phyloP scores from a whole-genome alignment of 2,888 invertebrate species.

The Cyrtodaria siliqua region DNA sequence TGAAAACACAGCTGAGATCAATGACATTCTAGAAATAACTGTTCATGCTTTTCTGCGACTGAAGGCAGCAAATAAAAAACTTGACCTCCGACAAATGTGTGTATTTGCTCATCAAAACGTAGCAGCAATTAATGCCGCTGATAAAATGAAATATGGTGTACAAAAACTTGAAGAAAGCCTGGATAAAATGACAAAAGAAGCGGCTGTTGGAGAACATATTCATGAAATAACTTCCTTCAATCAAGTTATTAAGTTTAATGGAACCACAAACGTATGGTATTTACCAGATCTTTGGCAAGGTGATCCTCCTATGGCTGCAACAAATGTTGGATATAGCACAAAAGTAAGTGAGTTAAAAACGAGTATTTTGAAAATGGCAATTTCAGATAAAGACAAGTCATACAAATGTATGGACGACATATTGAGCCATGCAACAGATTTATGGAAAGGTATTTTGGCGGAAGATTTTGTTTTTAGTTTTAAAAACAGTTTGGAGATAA shows the following conservation, averaged over 20 bases:
- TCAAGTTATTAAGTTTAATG: no score
- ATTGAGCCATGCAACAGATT: background rate
- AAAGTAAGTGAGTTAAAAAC: constrained; percentile 3
- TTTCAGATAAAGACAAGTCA: background rate
- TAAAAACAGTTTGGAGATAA: constrained; percentile 36
- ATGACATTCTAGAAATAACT: background rate
- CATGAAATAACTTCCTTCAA: no score
- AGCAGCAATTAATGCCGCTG: background rate
- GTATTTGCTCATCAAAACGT: no score
- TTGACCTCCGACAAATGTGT: no score
- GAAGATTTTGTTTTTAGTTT: constrained; percentile 34
- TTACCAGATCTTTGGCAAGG: constrained; percentile 5
- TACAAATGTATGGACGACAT: constrained; percentile 4
- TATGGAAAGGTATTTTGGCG: constrained; percentile 30
- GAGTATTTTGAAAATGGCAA: background rate
- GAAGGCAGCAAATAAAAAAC: no score
- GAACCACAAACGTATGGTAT: background rate
- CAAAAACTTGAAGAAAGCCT: no score
- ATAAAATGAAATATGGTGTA: background rate
- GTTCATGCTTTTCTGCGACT: no score
- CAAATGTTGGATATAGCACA: background rate
- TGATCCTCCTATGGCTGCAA: background rate
- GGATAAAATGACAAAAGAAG: no score
- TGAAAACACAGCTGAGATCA: background rate
- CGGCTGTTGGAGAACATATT: no score